Conservation (phyloP, 2,797 vertebrate genomes). For the Notamacropus eugenii region DNA sequence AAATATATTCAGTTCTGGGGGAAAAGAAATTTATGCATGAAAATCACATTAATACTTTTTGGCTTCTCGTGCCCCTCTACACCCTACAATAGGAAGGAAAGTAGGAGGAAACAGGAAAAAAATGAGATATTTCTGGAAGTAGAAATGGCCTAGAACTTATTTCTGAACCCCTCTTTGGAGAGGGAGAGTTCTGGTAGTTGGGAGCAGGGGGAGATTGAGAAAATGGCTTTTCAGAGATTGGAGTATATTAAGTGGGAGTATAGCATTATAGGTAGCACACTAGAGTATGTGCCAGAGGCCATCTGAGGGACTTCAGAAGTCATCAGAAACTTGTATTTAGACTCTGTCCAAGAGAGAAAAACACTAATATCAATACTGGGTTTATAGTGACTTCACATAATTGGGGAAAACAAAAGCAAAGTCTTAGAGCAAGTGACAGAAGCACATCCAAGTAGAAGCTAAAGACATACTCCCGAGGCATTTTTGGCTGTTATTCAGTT, state of each 20-base stretch:
- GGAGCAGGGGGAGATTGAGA: not conserved
- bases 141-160: not conserved
- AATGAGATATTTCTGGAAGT: not conserved
- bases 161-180: not conserved
- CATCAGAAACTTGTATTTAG: not conserved
- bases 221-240: not conserved
- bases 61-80: no score
- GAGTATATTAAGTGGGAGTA: not conserved
- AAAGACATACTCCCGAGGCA: not conserved
- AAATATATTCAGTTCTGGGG: no score
- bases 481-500: not conserved
- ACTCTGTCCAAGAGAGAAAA: not conserved
- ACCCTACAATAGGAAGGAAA: not conserved
- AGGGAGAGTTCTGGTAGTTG: not conserved
- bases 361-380: not conserved
- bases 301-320: no score
- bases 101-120: not conserved
- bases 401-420: not conserved
- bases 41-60: no score
- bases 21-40: no score
- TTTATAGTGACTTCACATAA: not conserved
- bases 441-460: not conserved
- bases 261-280: not conserved
- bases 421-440: not conserved
- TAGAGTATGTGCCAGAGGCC: not conserved